Percentiles rank a stretch among this genome's conserved stretches.
Conservation (phyloP, 2,888 invertebrate genomes). For the Drosophila vallismaia region DNA sequence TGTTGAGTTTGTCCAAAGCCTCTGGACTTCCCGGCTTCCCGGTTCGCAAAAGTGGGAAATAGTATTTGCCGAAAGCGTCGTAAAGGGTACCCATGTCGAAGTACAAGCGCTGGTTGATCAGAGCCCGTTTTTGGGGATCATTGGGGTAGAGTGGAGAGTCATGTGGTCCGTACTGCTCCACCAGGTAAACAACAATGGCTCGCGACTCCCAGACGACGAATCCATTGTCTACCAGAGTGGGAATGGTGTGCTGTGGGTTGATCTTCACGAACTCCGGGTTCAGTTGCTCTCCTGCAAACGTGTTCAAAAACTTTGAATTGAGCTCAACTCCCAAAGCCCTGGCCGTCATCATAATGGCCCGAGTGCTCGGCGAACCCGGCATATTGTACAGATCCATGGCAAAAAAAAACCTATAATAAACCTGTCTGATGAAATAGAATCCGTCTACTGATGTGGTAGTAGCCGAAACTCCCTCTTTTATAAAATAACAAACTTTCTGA, state of each 20-base stretch:
- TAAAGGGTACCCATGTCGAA: constrained; percentile 91
- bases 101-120: constrained; percentile 90
- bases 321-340: constrained; percentile 87
- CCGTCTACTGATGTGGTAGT: constrained; percentile 23
- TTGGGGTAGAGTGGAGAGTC: constrained; percentile 88
- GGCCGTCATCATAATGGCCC: constrained; percentile 87
- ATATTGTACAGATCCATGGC: constrained; percentile 57
- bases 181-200: constrained; percentile 91
- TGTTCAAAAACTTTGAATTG: constrained; percentile 86
- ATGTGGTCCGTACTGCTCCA: constrained; percentile 90
- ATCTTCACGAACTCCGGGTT: constrained; percentile 89
- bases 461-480: constrained; percentile 7
- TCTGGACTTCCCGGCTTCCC: constrained; percentile 24
- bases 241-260: constrained; percentile 93
- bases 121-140: constrained; percentile 89
- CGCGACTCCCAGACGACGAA: constrained; percentile 92
- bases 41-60: constrained; percentile 21
- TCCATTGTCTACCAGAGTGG: constrained; percentile 92
- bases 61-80: constrained; percentile 88
- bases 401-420: background rate
- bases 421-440: background rate
- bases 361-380: constrained; percentile 86
- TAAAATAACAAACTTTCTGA: background rate
- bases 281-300: constrained; percentile 87
- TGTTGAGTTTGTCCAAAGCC: constrained; percentile 56